phyloP scores from a whole-genome alignment of 53 echinoderm and acorn worm genomes.

The Astropecten irregularis region DNA sequence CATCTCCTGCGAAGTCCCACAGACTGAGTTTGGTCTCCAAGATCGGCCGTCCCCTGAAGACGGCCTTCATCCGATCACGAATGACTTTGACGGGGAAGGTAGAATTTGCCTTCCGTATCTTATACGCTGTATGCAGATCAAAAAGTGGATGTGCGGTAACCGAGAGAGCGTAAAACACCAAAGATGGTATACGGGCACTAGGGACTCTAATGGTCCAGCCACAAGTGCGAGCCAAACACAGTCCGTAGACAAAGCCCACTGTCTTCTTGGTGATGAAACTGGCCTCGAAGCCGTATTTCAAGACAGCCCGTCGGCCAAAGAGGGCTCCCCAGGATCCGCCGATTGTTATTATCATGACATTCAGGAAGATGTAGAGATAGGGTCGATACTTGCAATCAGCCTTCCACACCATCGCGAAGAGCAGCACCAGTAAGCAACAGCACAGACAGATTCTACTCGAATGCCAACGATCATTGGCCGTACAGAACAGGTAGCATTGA shows the following conservation, averaged over 20 bases:
- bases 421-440: background rate
- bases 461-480: background rate
- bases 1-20: slow-evolving; percentile 70
- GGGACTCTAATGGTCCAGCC: slow-evolving; percentile 16
- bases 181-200: background rate
- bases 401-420: background rate
- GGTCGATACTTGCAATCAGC: background rate
- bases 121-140: slow-evolving; percentile 15
- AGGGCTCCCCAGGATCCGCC: slow-evolving; percentile 1
- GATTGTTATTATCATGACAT: background rate
- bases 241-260: background rate
- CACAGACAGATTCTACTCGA: background rate
- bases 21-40: slow-evolving; percentile 51
- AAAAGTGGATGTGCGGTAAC: slow-evolving; percentile 5
- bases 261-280: slow-evolving; percentile 19
- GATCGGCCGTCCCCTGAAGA: background rate
- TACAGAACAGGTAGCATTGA: background rate
- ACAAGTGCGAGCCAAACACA: background rate
- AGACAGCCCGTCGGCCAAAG: slow-evolving; percentile 11
- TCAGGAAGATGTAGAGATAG: slow-evolving; percentile 25
- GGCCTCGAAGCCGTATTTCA: slow-evolving; percentile 20
- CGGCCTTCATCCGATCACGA: slow-evolving; percentile 23
- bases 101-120: slow-evolving; percentile 5
- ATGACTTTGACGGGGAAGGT: slow-evolving; percentile 24
- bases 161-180: background rate